Evolutionary conservation across 2,888 invertebrate genomes (phyloP).

Genomic region (Xestobium rufovillosum): DNA sequence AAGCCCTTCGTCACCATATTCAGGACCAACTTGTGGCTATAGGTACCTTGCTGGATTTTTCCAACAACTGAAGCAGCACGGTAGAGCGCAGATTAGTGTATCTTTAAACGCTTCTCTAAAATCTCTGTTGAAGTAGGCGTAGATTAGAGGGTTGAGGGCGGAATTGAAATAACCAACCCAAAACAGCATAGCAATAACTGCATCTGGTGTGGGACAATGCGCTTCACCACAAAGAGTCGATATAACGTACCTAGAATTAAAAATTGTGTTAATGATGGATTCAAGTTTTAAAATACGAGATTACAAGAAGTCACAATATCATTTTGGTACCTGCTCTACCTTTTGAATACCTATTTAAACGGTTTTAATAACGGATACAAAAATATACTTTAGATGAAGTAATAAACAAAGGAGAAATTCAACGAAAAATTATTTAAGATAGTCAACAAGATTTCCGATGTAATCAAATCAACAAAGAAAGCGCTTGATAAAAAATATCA

Average conservation of each 20-base stretch:
- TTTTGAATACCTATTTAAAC: too few relatives aligned
- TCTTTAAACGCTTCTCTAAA: constrained; percentile 95
- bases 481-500: too few relatives aligned
- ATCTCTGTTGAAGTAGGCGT: constrained; percentile 93
- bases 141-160: constrained; percentile 88
- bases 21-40: constrained; percentile 38
- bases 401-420: too few relatives aligned
- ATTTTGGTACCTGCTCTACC: too few relatives aligned
- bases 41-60: constrained; percentile 54
- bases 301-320: too few relatives aligned
- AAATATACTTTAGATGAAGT: too few relatives aligned
- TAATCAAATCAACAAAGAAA: too few relatives aligned
- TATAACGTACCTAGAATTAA: constrained; percentile 67
- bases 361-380: too few relatives aligned
- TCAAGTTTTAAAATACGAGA: too few relatives aligned
- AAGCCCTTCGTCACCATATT: constrained; percentile 37
- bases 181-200: constrained; percentile 63
- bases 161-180: constrained; percentile 99
- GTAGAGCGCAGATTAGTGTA: constrained; percentile 78
- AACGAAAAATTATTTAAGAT: too few relatives aligned
- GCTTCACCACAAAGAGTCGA: constrained; percentile 73
- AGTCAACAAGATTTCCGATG: too few relatives aligned
- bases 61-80: constrained; percentile 71
- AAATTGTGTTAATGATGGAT: constrained; percentile 8
- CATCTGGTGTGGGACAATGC: constrained; percentile 55